A percentile compares a stretch with the other conserved stretches of the same genome.
Conservation (phyloP, 2,113 vertebrate genomes). For the Forbesichthys papilliferus region DNA sequence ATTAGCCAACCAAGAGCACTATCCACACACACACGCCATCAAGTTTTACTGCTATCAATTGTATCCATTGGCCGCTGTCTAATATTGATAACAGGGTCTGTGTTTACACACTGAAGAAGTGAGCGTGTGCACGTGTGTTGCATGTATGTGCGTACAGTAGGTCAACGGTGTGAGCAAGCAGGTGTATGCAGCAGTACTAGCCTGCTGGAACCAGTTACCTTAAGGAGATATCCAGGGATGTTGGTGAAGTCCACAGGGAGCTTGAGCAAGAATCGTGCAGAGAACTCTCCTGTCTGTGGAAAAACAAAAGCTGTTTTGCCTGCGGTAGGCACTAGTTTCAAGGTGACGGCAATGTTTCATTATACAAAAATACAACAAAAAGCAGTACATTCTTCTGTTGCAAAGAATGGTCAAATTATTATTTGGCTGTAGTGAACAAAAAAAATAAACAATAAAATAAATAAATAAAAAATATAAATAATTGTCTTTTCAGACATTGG, state of each 20-base stretch:
- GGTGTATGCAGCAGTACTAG: background rate
- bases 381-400: background rate
- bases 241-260: conserved; percentile 97
- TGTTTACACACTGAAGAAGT: too few relatives aligned
- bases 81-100: too few relatives aligned
- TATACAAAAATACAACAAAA: background rate
- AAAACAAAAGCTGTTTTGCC: conserved; percentile 4
- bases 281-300: conserved; percentile 94
- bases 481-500: conserved; percentile 10
- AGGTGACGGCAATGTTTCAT: background rate
- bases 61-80: conserved; percentile 4
- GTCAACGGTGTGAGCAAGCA: background rate
- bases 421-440: background rate
- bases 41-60: conserved; percentile 29
- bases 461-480: background rate
- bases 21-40: conserved; percentile 30
- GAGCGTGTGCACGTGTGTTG: background rate
- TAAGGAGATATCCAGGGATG: conserved; percentile 96
- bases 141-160: background rate
- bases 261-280: conserved; percentile 95
- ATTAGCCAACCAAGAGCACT: conserved; percentile 77
- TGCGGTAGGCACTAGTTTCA: background rate
- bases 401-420: background rate
- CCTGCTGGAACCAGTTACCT: conserved; percentile 77
- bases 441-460: background rate